phyloP scores from a whole-genome alignment of 2,888 invertebrate species.

The Cerastoderma edule region DNA sequence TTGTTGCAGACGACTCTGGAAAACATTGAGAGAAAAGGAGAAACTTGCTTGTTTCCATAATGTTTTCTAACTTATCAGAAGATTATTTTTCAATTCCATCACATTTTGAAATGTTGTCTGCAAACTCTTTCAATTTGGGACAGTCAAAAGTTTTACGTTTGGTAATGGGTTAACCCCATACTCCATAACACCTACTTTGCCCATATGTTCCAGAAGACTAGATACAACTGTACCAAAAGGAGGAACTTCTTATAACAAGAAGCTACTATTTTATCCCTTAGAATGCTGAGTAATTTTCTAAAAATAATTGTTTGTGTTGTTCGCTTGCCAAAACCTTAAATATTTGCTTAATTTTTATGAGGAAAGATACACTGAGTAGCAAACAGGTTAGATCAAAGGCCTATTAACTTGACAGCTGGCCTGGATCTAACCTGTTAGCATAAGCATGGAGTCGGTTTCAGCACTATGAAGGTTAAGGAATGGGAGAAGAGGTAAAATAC shows the following conservation, averaged over 20 bases:
- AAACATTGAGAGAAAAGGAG: constrained; percentile 9
- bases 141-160: not conserved
- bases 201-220: not conserved
- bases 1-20: not conserved
- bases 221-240: not conserved
- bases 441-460: not conserved
- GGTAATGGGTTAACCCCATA: not conserved
- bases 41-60: not conserved
- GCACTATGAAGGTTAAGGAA: not conserved
- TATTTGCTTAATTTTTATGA: not conserved
- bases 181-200: not conserved
- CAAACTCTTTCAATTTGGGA: not conserved
- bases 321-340: not conserved
- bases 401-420: no score
- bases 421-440: no score
- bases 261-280: no score
- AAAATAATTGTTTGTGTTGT: no score
- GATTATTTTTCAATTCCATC: not conserved
- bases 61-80: not conserved
- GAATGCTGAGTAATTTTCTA: no score
- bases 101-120: not conserved
- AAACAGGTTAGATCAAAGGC: no score
- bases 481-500: not conserved
- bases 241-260: not conserved
- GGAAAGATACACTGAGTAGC: not conserved